These are phyloP conservation scores for Philaethria dido DNA, from an alignment of 2,888 invertebrate species.

Conservation along the genomic window DNA sequence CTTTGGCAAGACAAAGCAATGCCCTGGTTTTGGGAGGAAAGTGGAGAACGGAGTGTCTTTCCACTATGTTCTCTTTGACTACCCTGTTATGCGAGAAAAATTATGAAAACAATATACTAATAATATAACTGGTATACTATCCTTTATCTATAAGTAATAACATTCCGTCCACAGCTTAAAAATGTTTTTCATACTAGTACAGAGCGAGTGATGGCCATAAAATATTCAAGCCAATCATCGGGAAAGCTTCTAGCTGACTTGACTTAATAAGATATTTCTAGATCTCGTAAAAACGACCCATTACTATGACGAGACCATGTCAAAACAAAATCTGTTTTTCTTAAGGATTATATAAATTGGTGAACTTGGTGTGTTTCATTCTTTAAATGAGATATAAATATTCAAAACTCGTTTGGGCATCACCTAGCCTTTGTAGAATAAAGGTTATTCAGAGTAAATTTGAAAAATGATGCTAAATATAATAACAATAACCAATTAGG, in stretches of 20 bases:
- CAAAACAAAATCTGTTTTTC: constrained; percentile 7
- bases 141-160: neutral
- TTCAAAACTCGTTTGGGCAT: neutral
- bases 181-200: constrained; percentile 1
- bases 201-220: constrained; percentile 20
- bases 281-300: constrained; percentile 22
- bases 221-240: constrained; percentile 34
- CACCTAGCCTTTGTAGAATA: neutral
- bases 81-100: too few species aligned
- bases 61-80: too few species aligned
- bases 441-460: too few species aligned
- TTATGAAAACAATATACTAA: too few species aligned
- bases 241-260: constrained; percentile 26
- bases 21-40: too few species aligned
- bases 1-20: too few species aligned
- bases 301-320: constrained; percentile 5
- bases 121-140: neutral
- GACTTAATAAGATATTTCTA: constrained; percentile 26
- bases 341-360: constrained; percentile 4
- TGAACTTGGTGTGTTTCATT: neutral
- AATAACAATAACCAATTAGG: too few species aligned
- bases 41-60: too few species aligned
- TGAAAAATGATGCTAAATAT: too few species aligned
- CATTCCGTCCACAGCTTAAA: neutral
- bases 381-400: neutral